Base-by-base conservation (phyloP, 2,113 vertebrate species). In the Enhydra lutris region DNA sequence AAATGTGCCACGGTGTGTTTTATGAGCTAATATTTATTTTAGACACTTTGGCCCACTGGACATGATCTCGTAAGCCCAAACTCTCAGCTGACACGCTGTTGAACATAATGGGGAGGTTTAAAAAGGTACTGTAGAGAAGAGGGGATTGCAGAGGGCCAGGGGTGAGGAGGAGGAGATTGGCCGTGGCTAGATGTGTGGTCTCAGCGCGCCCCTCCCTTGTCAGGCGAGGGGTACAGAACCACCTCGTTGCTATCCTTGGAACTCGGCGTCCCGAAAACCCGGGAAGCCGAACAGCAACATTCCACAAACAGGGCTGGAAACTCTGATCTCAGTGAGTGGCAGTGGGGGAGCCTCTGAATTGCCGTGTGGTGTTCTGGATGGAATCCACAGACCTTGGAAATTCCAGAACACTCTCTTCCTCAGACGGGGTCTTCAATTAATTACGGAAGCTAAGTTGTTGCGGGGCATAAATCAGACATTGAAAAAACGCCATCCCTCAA, bases 21-120 rank as follows among this genome's bases (percentile, higher is more conserved):
- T 97, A 96, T 47, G 96, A 97, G 67, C 67, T 91, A 87, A 96
- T 97, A 97, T 97, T 98, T 95, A 89, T 91, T 92, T 91, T 93
- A 85, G 98, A 96, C 91, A 87, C 95, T 94, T 85, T 65, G 91
- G 95, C 89, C 95, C 91, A 34, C 9, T 73, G 94, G 96, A 95
- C 97, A 85, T 36, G 50, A 97, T 86, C 96, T 61, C 0, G 61
- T 82, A 50, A 91, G 88, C 92, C 88, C 76, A 91, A 73, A 45
- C 91, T 89, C 91, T 87, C 78, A 3, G 47, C 89, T 93, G 97
- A 96, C 92, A 89, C 15, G 95, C 90, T 96, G 86, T 90, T 96
- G 94, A 93, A 96, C 92, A 80, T 84, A 86, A 97, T 36, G 55
- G 87, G 84, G 85, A 96, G 93, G 91, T 74, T 94, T 92, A 76